Evolutionary conservation across 1,140 invertebrate genomes (phyloP).

Genomic region (Trachymyrmex septentrionalis): DNA sequence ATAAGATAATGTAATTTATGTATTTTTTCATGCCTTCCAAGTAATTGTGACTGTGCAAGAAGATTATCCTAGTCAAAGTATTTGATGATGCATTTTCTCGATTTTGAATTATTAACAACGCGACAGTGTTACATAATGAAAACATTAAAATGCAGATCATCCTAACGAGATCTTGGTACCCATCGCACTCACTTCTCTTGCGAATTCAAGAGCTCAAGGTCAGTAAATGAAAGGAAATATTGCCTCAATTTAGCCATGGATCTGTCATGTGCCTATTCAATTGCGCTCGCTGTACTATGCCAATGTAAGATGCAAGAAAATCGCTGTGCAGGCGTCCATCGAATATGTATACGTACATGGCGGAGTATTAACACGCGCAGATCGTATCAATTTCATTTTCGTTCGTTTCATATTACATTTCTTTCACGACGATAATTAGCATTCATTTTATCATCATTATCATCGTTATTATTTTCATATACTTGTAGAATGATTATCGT

Average conservation of each 20-base stretch:
- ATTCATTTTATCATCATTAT: slow-evolving; percentile 5
- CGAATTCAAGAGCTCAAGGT: slow-evolving; percentile 75
- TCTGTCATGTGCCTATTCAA: slow-evolving; percentile 69
- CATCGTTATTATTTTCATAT: not conserved
- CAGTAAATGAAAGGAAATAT: slow-evolving; percentile 77
- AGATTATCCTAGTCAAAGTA: not conserved
- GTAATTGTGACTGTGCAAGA: not conserved
- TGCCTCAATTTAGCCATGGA: slow-evolving; percentile 68
- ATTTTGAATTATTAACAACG: slow-evolving; percentile 3
- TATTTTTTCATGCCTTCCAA: not conserved
- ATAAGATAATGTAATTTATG: not conserved
- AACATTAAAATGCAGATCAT: not conserved
- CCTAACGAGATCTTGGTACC: slow-evolving; percentile 10
- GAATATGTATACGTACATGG: slow-evolving; percentile 29
- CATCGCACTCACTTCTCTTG: slow-evolving; percentile 59
- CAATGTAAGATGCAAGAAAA: slow-evolving; percentile 51
- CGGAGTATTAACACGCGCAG: not conserved
- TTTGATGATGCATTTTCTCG: not conserved
- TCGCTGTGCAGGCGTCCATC: slow-evolving; percentile 64
- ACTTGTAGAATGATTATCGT: slow-evolving; percentile 10
- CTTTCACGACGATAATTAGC: not conserved
- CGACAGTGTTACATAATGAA: not conserved
- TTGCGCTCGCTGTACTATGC: slow-evolving; percentile 65
- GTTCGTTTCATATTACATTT: slow-evolving; percentile 3
- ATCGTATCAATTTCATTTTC: slow-evolving; percentile 30